These are phyloP conservation scores for Nemotelus nigrinus DNA, from an alignment of 2,888 invertebrate genomes.

Conservation along the genomic window DNA sequence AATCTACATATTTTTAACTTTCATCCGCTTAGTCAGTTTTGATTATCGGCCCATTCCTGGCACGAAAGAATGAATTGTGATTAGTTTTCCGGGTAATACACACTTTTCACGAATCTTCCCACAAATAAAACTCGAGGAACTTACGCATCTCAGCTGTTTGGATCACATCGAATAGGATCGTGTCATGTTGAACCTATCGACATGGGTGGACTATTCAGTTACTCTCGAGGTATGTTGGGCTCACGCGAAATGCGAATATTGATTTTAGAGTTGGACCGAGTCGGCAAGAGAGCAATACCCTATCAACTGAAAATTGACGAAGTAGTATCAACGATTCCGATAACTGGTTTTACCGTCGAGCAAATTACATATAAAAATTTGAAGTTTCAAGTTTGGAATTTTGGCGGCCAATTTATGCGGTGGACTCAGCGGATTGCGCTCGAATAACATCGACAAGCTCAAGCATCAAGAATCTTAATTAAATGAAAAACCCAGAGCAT, in stretches of 20 bases:
- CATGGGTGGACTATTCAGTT: slow-evolving; percentile 84
- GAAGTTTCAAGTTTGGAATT: slow-evolving; percentile 99
- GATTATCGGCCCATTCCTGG: not conserved
- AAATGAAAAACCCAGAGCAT: not conserved
- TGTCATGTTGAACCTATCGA: slow-evolving; percentile 9
- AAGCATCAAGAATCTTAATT: not conserved
- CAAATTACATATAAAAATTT: slow-evolving; percentile 99
- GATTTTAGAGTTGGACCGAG: slow-evolving; percentile 97
- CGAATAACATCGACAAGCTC: slow-evolving; percentile 72
- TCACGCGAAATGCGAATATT: slow-evolving; percentile 98
- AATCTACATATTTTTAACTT: too few relatives aligned
- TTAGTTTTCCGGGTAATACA: not conserved
- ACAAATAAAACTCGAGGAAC: not conserved
- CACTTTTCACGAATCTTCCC: not conserved
- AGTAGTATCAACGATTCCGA: slow-evolving; percentile 97
- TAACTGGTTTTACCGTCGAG: slow-evolving; percentile 99
- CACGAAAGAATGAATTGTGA: slow-evolving; percentile 16
- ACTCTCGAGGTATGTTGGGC: slow-evolving; percentile 94
- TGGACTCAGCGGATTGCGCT: slow-evolving; percentile 98
- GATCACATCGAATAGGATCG: not conserved
- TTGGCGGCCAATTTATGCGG: slow-evolving; percentile 99
- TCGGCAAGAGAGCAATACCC: slow-evolving; percentile 98
- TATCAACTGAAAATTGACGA: slow-evolving; percentile 98
- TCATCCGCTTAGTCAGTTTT: too few relatives aligned
- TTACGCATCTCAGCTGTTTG: slow-evolving; percentile 6